Base-by-base conservation (phyloP, 2,797 vertebrate genomes). In the Lacerta viridis region DNA sequence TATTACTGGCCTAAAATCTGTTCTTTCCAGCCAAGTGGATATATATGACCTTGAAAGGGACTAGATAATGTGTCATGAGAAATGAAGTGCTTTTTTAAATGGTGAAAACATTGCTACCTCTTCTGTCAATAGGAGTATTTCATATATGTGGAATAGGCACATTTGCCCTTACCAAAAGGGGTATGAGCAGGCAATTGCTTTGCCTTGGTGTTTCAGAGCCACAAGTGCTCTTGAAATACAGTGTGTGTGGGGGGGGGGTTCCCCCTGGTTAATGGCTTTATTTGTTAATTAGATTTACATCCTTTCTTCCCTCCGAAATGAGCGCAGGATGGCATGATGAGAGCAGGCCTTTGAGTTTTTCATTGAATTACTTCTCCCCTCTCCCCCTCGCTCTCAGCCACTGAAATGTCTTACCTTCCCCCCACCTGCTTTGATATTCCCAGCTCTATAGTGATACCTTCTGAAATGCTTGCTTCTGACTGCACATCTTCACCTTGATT, bases 31-130 rank as follows among this genome's bases (percentile, higher is more conserved):
- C 89, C 81, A 92, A 86, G 78, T 89, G 90, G 90, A 43, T 85
- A 36, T 83, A 89, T 92, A 84, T 85, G 75, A 94, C 91, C 85
- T 93, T 95, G 89, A 93, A 93, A 91, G 77, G 80, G 82, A 92
- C 36, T 91, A 87, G 83, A 86, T 81, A 88, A 93, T 92, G 88
- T 89, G 76, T 50, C 90, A 92, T 82, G 87, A 93, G 90, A 89
- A 55, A 90, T 66, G 90, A 91, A 92, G 85, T 89, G 88, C 8
- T 87, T 77, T 87, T 72, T 78, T 82, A 92, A 72, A 0, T 92
- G 91, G 88, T 84, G 2, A 75, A 64, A 81, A 64, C 46, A 29
- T 46, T 41, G 4, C 36, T 61, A 33, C 8, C 50, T 84, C 9
- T 23, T 88, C 36, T 11, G n/a, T 23, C n/a, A 66, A 39, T 50